Evolutionary conservation across 2,888 invertebrate genomes (phyloP).

Genomic region (Agrochola circellaris): DNA sequence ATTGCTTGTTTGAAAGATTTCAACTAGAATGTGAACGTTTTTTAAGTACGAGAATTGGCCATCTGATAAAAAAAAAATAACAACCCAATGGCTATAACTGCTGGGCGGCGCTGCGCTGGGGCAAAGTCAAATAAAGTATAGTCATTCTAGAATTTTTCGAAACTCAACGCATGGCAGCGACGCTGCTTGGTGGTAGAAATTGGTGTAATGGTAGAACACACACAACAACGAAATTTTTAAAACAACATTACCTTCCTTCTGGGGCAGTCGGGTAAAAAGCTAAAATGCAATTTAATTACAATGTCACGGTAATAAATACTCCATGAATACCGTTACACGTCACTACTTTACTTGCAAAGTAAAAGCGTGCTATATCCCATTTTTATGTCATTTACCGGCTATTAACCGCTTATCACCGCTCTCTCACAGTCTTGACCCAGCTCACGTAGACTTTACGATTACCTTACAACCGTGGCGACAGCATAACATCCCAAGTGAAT

Average conservation of each 20-base stretch:
- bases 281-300: constrained; percentile 5
- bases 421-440: background rate
- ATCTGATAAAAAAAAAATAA: background rate
- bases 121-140: background rate
- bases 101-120: too few species aligned
- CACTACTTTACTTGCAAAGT: background rate
- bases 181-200: background rate
- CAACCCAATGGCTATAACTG: background rate
- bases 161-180: background rate
- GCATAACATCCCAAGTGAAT: too few species aligned
- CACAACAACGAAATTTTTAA: background rate
- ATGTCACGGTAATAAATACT: background rate
- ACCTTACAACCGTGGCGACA: background rate
- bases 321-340: constrained; percentile 13
- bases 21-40: too few species aligned
- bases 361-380: constrained; percentile 15
- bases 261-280: too few species aligned
- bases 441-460: background rate
- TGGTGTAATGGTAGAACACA: too few species aligned
- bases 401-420: background rate
- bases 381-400: background rate
- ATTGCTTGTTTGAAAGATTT: too few species aligned
- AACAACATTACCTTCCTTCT: too few species aligned
- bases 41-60: too few species aligned
- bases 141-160: background rate